Conservation (phyloP, 2,113 vertebrate species). For the Antennarius striatus region DNA sequence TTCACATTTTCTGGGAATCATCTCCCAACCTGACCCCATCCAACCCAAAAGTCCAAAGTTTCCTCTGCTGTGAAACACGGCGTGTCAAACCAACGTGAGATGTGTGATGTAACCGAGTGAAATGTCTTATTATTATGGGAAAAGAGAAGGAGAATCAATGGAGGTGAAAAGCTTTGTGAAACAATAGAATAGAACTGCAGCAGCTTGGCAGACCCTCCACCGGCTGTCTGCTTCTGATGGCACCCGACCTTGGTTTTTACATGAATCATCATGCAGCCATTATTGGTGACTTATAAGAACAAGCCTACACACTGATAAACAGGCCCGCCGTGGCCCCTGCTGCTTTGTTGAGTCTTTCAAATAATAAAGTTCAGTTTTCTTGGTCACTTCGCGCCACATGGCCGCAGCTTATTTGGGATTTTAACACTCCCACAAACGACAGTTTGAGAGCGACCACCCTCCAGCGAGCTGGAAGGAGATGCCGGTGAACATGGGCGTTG, state of each 20-base stretch:
- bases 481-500: slow-evolving; percentile 39
- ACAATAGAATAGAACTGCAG: slow-evolving; percentile 3
- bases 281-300: slow-evolving; percentile 18
- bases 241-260: neutral
- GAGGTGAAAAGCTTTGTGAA: slow-evolving; percentile 17
- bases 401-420: slow-evolving; percentile 64
- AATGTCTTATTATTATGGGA: slow-evolving; percentile 8
- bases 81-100: too few species aligned
- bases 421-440: slow-evolving; percentile 72
- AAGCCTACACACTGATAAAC: slow-evolving; percentile 16
- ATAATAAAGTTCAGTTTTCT: too few species aligned
- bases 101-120: slow-evolving; percentile 36
- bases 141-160: neutral
- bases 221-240: slow-evolving; percentile 20
- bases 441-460: slow-evolving; percentile 53
- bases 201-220: slow-evolving; percentile 7
- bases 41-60: too few species aligned
- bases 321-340: slow-evolving; percentile 8
- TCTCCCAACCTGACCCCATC: too few species aligned
- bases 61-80: too few species aligned
- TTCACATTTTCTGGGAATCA: too few species aligned
- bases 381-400: slow-evolving; percentile 33
- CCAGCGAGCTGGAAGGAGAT: slow-evolving; percentile 17
- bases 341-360: slow-evolving; percentile 13
- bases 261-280: slow-evolving; percentile 21